Base-by-base conservation (phyloP, 2,888 invertebrate species). In the Perdita meconis region DNA sequence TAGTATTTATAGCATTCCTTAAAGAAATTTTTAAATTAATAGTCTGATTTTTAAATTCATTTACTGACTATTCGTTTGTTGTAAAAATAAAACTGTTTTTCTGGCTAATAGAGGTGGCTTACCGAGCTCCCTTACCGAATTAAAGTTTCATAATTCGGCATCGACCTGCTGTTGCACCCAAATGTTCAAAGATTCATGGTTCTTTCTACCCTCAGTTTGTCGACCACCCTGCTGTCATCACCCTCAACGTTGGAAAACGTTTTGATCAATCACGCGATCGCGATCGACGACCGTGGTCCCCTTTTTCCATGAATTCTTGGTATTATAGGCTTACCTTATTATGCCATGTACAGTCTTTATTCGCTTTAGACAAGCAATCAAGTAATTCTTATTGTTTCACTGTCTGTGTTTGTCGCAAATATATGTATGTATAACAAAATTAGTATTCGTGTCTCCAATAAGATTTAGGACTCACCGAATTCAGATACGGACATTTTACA, bases 101-200 rank as follows among this genome's bases (percentile, higher is more conserved):
- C 57, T 13, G 12, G 40, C 24, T 63, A 64, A 64, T 42, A 73
- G 36, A 30, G 53, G 66, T n/a, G n/a, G n/a, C n/a, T n/a, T n/a
- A n/a, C n/a, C n/a, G n/a, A n/a, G n/a, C 50, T 56, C 8, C 56
- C 61, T 44, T 22, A 51, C 57, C 42, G 72, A 47, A 78, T 78
- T 61, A 78, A 78, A 78, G 38, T 66, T 78, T 78, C 66, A 78
- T 78, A 78, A 78, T 71, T 78, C 60, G 66, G 40, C 61, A 60
- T 78, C 78, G 60, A 65, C 60, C 44, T 19, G 47, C 53, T 57
- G 60, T 65, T 78, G 65, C 47, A 51, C 42, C 63, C 78, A 47
- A 68, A 50, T 40, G 71, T 64, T 78, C 70, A 78, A 79, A 79
- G 78, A 78, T 79, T 79, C 79, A 79, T 78, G 42, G 60, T 34